These are phyloP conservation scores for Sminthurides aquaticus DNA, from an alignment of 2,888 invertebrate genomes.

Conservation along the genomic window DNA sequence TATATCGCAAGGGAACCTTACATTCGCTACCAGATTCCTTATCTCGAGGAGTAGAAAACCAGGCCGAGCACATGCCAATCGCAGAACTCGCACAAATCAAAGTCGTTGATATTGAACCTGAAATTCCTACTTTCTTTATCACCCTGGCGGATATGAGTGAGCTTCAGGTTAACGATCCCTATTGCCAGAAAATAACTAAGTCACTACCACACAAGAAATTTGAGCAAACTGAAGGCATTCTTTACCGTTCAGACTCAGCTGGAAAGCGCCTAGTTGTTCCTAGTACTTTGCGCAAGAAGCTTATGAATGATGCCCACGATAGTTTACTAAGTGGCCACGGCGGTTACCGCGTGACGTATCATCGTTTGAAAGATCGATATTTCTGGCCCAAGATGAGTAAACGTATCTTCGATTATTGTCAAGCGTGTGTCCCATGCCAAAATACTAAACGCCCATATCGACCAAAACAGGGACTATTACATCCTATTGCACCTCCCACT, in stretches of 20 bases:
- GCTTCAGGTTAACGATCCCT: constrained; percentile 1
- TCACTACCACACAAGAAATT: neutral
- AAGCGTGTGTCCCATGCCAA: constrained; percentile 2
- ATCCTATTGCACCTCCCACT: neutral
- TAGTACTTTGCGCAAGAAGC: neutral
- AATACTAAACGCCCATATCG: neutral
- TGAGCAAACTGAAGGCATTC: neutral
- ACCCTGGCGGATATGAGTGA: neutral
- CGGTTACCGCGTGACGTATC: constrained; percentile 5
- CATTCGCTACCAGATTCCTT: constrained; percentile 47
- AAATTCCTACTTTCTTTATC: too few species aligned
- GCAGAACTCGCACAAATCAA: neutral
- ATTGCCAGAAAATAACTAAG: neutral
- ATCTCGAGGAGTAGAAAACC: constrained; percentile 35
- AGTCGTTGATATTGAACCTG: neutral
- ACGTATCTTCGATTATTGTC: neutral
- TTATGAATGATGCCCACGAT: constrained; percentile 10
- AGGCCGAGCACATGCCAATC: neutral
- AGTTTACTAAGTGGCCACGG: neutral
- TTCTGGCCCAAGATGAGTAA: constrained; percentile 3
- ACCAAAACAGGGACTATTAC: neutral
- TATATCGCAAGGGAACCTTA: constrained; percentile 46
- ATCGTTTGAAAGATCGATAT: neutral
- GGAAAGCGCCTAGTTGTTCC: constrained; percentile 3
- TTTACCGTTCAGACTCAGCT: neutral